Base-by-base conservation (phyloP, 2,113 vertebrate species). In the Ceyx cyanopectus region DNA sequence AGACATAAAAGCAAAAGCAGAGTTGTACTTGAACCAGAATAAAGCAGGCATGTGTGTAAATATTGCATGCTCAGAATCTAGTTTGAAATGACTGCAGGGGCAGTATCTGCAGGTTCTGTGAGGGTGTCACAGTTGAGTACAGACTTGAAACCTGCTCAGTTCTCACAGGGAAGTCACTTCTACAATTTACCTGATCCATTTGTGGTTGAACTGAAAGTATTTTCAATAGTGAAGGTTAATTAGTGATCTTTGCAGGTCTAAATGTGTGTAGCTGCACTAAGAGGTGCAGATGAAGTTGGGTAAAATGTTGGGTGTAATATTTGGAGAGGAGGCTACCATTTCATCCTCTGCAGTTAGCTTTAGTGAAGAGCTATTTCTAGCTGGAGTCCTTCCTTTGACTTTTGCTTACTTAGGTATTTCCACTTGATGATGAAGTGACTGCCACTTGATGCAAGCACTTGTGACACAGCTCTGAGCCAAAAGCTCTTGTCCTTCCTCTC, bases 361-460 rank as follows among this genome's bases (percentile, higher is more conserved):
- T 81, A 83, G 90, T 78, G 80, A 92, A 90, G 91, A 92, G 94
- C 96, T 97, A 95, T 97, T 97, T 97, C 90, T 95, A 85, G 91
- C 96, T 90, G 45, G 77, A 87, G 75, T 94, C 78, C 81, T 94
- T 97, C 86, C 94, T 90, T 79, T 85, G 91, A 90, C 87, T 97
- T 98, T 93, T 97, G 95, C 97, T 97, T 97, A 96, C 95, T 92
- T 95, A 83, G 61, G 78, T 95, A 76, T 97, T 97, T 97, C 97
- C 94, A 94, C 78, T 91, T 92, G 85, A 90, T 14, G 65, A 92
- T 94, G 80, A 90, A 75, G 85, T 92, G 73, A 85, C 73, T 94
- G 90, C 92, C 92, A 91, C 80, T 87, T 70, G 65, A 45, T 85
- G 29, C 79, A 53, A 57, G 69, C 61, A 50, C 82, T 89, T 96